A percentile compares a stretch with the other conserved stretches of the same genome.
phyloP scores from a whole-genome alignment of 2,888 invertebrate species.

The Tenthredo livida region DNA sequence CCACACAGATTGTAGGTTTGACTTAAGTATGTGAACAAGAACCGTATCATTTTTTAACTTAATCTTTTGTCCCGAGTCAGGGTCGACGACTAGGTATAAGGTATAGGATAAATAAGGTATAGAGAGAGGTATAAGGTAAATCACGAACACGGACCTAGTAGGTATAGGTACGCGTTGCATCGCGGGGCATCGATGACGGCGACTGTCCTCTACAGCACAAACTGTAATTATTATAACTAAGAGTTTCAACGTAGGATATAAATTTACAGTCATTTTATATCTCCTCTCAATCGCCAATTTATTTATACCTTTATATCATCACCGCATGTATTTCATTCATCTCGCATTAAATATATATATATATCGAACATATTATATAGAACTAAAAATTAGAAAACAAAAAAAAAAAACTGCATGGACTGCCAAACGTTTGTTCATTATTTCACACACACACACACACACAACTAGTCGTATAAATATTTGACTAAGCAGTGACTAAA shows the following conservation, averaged over 20 bases:
- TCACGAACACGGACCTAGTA: not conserved
- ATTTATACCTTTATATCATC: not conserved
- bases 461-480: not conserved
- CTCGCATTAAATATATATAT: not conserved
- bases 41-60: constrained; percentile 51
- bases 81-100: not conserved
- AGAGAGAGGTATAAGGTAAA: no score
- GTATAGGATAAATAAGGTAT: not conserved
- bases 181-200: constrained; percentile 9
- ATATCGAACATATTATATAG: not conserved
- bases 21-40: constrained; percentile 50
- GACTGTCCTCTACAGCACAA: constrained; percentile 14
- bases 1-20: constrained; percentile 47
- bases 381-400: not conserved
- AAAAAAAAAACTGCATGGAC: not conserved
- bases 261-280: constrained; percentile 19
- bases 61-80: constrained; percentile 43
- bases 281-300: not conserved
- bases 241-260: not conserved
- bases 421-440: not conserved
- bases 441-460: not conserved
- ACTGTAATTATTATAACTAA: constrained; percentile 36
- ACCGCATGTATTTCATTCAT: not conserved
- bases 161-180: not conserved
- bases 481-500: not conserved